Conservation (phyloP, 1,140 invertebrate species). For the Danaus plexippus region DNA sequence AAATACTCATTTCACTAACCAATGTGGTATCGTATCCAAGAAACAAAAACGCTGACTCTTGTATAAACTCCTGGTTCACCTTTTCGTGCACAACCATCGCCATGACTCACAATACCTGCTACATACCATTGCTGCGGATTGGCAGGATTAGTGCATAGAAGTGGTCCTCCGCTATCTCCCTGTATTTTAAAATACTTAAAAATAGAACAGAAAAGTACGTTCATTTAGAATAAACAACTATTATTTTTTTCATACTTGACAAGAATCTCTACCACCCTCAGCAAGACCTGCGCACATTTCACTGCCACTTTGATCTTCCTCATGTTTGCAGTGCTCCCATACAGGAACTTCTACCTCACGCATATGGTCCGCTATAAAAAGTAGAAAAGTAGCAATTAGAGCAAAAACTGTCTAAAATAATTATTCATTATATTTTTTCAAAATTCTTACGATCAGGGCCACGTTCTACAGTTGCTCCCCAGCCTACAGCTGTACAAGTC, state of each 20-base stretch:
- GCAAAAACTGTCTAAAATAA: constrained; percentile 1
- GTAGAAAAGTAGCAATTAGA: constrained; percentile 5
- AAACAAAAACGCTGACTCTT: constrained; percentile 78
- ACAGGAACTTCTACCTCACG: constrained; percentile 81
- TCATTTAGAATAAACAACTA: no score
- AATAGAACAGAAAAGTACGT: no score
- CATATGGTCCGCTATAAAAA: constrained; percentile 75
- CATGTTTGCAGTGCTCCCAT: constrained; percentile 72
- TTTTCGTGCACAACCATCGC: constrained; percentile 84
- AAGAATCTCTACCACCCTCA: constrained; percentile 84
- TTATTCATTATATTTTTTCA: constrained; percentile 1
- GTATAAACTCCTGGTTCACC: constrained; percentile 88
- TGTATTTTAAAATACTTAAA: constrained; percentile 34
- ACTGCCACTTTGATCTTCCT: constrained; percentile 73
- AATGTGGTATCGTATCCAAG: constrained; percentile 79
- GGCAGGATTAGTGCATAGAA: constrained; percentile 79
- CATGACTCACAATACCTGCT: constrained; percentile 85
- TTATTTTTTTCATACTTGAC: constrained; percentile 68
- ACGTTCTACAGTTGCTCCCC: constrained; percentile 81
- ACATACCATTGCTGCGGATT: constrained; percentile 79
- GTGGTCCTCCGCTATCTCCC: constrained; percentile 85
- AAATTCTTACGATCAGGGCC: constrained; percentile 81
- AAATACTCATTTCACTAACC: constrained; percentile 40
- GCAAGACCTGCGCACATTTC: constrained; percentile 83
- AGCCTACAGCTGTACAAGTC: constrained; percentile 81